These are phyloP conservation scores for Teleiodes luculella DNA, from an alignment of 2,888 invertebrate genomes.

Conservation along the genomic window DNA sequence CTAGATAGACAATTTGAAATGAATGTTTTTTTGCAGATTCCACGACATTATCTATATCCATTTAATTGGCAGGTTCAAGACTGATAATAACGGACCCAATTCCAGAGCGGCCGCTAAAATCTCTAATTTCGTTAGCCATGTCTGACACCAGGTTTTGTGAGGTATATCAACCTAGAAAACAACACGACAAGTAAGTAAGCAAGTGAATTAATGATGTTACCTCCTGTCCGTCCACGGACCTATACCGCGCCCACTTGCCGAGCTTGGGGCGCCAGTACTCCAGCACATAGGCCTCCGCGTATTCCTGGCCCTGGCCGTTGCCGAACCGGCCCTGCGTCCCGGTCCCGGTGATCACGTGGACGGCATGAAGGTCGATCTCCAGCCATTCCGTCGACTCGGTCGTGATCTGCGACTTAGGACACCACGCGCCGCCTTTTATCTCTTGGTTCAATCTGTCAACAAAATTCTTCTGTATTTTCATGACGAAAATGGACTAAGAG, in stretches of 20 bases:
- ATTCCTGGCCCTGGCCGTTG: conserved; percentile 93
- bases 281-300: conserved; percentile 88
- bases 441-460: conserved; percentile 86
- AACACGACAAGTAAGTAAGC: no score
- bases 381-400: conserved; percentile 88
- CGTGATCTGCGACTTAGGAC: conserved; percentile 89
- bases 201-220: conserved; percentile 55
- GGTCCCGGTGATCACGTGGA: conserved; percentile 89
- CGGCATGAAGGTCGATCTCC: conserved; percentile 87
- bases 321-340: conserved; percentile 94
- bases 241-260: conserved; percentile 90
- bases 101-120: no score
- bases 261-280: conserved; percentile 91
- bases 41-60: no score
- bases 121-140: no score
- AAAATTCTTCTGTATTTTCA: not conserved
- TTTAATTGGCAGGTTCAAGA: no score
- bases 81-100: no score
- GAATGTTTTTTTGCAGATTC: no score
- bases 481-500: no score
- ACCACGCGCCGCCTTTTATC: conserved; percentile 94
- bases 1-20: no score
- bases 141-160: no score
- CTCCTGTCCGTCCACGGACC: conserved; percentile 86
- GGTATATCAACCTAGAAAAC: no score